Conservation (phyloP, 2,113 vertebrate genomes). For the Amphilophus citrinellus region DNA sequence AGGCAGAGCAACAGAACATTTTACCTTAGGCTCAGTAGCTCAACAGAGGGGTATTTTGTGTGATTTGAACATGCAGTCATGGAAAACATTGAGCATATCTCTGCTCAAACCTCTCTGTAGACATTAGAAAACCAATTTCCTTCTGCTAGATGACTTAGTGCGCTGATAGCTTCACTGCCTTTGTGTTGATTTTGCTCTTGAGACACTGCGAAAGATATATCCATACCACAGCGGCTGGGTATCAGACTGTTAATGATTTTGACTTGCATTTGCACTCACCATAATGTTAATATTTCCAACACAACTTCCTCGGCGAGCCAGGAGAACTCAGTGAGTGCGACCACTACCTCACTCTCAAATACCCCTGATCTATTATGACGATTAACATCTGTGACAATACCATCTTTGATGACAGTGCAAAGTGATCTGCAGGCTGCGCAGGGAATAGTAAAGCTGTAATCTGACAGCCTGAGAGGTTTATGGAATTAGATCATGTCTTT, state of each 20-base stretch:
- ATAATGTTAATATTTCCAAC: conserved; percentile 61
- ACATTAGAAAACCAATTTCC: conserved; percentile 72
- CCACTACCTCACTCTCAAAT: conserved; percentile 30
- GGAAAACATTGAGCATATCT: conserved; percentile 75
- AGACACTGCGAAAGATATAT: conserved; percentile 64
- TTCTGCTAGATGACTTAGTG: conserved; percentile 79
- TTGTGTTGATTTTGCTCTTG: conserved; percentile 65
- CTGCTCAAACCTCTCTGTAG: conserved; percentile 71
- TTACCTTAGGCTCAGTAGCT: conserved; percentile 51
- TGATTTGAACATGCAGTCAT: conserved; percentile 78
- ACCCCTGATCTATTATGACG: conserved; percentile 16
- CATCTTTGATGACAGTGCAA: conserved; percentile 53
- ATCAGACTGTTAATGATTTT: conserved; percentile 58
- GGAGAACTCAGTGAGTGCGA: conserved; percentile 14
- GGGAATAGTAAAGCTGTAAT: conserved; percentile 41
- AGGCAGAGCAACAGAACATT: conserved; percentile 54
- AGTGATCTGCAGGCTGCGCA: conserved; percentile 47
- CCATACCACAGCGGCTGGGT: conserved; percentile 60
- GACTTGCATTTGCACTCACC: conserved; percentile 53
- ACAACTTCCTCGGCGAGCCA: conserved; percentile 48
- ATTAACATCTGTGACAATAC: conserved; percentile 57
- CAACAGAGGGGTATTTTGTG: conserved; percentile 65
- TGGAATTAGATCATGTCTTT: conserved; percentile 76
- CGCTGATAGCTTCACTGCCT: conserved; percentile 50
- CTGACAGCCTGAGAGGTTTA: conserved; percentile 50